phyloP scores from a whole-genome alignment of 1,140 invertebrate genomes.

The Marisa cornuarietis region DNA sequence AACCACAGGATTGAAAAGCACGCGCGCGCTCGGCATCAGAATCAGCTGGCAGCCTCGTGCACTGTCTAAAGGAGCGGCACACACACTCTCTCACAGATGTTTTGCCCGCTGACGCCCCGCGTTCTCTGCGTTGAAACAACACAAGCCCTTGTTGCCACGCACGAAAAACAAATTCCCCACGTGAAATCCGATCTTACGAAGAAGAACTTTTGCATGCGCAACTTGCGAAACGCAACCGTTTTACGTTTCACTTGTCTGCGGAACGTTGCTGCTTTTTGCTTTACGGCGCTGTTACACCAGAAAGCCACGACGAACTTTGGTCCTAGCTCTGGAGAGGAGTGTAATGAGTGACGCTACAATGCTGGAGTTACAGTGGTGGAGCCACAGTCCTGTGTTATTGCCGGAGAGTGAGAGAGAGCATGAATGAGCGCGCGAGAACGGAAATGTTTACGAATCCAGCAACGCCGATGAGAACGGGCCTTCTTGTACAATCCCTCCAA shows the following conservation, averaged over 20 bases:
- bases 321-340: background rate
- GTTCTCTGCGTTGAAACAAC: background rate
- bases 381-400: no score
- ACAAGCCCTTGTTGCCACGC: background rate
- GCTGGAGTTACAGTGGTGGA: no score
- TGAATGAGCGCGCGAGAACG: background rate
- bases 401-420: background rate
- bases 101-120: background rate
- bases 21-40: no score
- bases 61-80: no score
- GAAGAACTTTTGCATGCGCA: background rate
- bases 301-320: background rate
- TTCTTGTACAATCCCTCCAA: background rate
- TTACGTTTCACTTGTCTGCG: slow-evolving; percentile 5
- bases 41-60: no score
- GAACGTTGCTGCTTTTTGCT: background rate
- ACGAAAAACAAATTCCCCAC: background rate
- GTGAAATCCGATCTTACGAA: background rate
- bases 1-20: no score
- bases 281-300: background rate
- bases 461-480: background rate
- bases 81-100: no score
- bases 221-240: background rate
- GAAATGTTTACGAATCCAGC: background rate
- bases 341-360: no score